These are phyloP conservation scores for Actinernus sp. DNA, from an alignment of 92 coral and sea anemone species.

Conservation along the genomic window DNA sequence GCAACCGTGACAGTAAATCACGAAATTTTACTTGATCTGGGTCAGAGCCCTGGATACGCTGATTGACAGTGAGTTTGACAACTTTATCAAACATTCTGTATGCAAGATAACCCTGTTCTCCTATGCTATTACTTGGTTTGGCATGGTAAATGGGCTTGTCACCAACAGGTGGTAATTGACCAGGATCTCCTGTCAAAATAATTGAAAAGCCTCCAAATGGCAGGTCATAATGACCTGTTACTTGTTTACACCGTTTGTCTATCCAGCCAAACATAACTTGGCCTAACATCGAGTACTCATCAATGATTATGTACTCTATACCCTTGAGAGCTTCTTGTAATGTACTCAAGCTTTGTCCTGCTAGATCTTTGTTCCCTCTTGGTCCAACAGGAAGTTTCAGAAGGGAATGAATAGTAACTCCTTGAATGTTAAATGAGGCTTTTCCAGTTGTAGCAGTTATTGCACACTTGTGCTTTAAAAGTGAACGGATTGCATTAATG, in stretches of 20 bases:
- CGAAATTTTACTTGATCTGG: slow-evolving; percentile 49
- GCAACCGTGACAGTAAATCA: slow-evolving; percentile 13
- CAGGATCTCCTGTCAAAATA: slow-evolving; percentile 41
- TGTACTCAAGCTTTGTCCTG: slow-evolving; percentile 32
- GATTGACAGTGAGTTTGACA: slow-evolving; percentile 19
- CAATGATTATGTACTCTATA: slow-evolving; percentile 37
- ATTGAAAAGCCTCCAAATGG: slow-evolving; percentile 38
- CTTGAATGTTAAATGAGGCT: slow-evolving; percentile 32
- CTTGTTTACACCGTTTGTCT: slow-evolving; percentile 27
- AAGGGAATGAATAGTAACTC: slow-evolving; percentile 48
- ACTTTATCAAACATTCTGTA: slow-evolving; percentile 38
- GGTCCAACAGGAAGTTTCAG: slow-evolving; percentile 70
- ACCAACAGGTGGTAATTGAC: slow-evolving; percentile 47
- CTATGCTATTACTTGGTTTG: slow-evolving; percentile 25
- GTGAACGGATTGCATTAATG: slow-evolving; percentile 34
- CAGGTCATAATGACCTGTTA: slow-evolving; percentile 27
- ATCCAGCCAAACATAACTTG: slow-evolving; percentile 41
- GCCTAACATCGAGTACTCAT: slow-evolving; percentile 64
- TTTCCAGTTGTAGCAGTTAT: slow-evolving; percentile 41
- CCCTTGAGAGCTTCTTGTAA: slow-evolving; percentile 41
- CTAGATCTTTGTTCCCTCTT: slow-evolving; percentile 35
- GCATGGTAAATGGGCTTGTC: slow-evolving; percentile 54
- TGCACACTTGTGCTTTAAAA: slow-evolving; percentile 24
- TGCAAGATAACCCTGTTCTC: slow-evolving; percentile 52
- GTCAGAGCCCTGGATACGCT: slow-evolving; percentile 52